Base-by-base conservation (phyloP, 2,113 vertebrate species). In the Chitala chitala region DNA sequence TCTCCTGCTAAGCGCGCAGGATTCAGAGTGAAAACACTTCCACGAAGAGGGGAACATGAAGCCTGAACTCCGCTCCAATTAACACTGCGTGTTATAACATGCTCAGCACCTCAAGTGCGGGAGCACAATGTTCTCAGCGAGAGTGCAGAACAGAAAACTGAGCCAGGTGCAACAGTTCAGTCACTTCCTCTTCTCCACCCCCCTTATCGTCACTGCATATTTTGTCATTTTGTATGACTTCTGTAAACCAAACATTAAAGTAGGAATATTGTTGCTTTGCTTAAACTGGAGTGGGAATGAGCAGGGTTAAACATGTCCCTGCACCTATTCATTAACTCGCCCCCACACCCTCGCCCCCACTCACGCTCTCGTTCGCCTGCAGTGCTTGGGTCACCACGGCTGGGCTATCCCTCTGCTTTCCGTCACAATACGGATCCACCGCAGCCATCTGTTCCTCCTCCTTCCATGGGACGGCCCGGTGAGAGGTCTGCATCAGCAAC, bases 291-390 rank as follows among this genome's bases (percentile, higher is more conserved):
- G 13, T 29, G 50, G 10, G 7, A 48, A 29, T 69, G 33, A 31
- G 10, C 22, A n/a, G n/a, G n/a, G n/a, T n/a, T n/a, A n/a, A n/a
- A n/a, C n/a, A n/a, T n/a, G n/a, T n/a, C n/a, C n/a, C n/a, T 66
- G 4, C 44, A 69, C 24, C 13, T 22, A 15, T 17, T 26, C 24
- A 51, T 13, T 7, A 17, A 50, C 29, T 13, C 5, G 5, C 36
- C 44, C 42, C 1, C 51, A 4, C 50, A 17, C 40, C 31, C 55
- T 26, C 17, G 54, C 55, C 56, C 51, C 48, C 71, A 91, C 94
- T 93, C 85, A 96, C 95, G 64, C 83, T 91, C 74, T 92, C 86
- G 73, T 81, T 80, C 76, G 90, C 80, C 76, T 90, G 92, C 84
- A 92, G 87, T 69, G 86, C 69, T 70, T 89, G 85, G 22, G 88